Base-by-base conservation (phyloP, 2,888 invertebrate species). In the Andrena dorsata region DNA sequence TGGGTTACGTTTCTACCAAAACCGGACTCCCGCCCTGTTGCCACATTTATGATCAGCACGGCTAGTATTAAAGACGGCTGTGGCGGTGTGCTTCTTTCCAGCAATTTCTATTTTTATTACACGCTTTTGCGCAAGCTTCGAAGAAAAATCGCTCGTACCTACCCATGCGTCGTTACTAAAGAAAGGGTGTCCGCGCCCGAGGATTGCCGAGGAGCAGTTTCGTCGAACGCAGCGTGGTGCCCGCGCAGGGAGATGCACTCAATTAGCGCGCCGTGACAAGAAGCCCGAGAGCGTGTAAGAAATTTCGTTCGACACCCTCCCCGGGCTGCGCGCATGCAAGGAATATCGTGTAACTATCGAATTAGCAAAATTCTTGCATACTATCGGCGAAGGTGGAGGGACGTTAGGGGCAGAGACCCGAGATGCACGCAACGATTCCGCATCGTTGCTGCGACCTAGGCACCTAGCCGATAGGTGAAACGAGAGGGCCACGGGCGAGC, bases 341-440 rank as follows among this genome's bases (percentile, higher is more conserved):
- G 53, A 70, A 65, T 80, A 82, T 80, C 80, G 74, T 70, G 80
- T 61, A 75, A 80, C 80, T 5, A 75, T 80, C 35, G 81, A 82
- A 82, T 82, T 82, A 78, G 74, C 71, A 72, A 74, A 78, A 78
- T 82, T 83, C 78, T 75, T 77, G 80, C 73, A 63, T 56, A 49
- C 66, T 65, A 70, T 84, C 49, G 66, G 1, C 73, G 76, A 79
- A 49, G 61, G 63, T 7, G 61, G 32, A 58, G 69, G 71, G 49
- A 28, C 26, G 58, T 58, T 58, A 64, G 76, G 79, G 77, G 82
- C 69, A 70, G 80, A 70, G 79, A 80, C 68, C 80, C 7, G 56
- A 76, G 83, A 77, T 68, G 74, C 82, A 69, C 66, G 83, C 81
- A 82, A 73, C 10, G 76, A 80, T 81, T 81, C 80, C 80, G 73